Evolutionary conservation across 2,113 vertebrate genomes (phyloP).

Genomic region (Strix aluco): DNA sequence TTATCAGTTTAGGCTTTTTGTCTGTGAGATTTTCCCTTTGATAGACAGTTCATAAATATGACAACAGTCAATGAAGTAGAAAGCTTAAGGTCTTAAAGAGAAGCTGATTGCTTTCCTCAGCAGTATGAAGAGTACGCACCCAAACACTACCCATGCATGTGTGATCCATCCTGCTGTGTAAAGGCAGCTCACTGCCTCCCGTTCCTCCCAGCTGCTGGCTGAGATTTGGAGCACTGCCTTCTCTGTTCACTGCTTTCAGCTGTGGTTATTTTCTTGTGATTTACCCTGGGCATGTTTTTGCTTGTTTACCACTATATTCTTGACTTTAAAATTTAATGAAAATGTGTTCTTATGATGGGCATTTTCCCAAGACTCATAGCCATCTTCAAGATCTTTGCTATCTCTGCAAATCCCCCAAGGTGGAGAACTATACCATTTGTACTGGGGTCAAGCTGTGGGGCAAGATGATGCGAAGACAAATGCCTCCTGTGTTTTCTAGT

Average conservation of each 20-base stretch:
- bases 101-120: neutral
- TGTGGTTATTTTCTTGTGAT: neutral
- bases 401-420: neutral
- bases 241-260: neutral
- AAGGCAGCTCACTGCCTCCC: neutral
- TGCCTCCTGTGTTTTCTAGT: neutral
- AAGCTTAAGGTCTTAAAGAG: neutral
- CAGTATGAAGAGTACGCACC: rapidly evolving
- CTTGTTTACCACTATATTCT: neutral
- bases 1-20: neutral
- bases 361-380: neutral
- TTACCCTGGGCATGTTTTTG: neutral
- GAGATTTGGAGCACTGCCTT: neutral
- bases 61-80: neutral
- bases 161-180: neutral
- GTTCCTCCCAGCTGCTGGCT: neutral
- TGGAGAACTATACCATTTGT: neutral
- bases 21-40: neutral
- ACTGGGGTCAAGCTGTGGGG: neutral
- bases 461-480: neutral
- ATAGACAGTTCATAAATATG: neutral
- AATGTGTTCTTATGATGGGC: neutral
- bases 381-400: neutral
- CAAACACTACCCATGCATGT: rapidly evolving
- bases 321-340: neutral